Conservation (phyloP, 2,113 vertebrate species). For the Elephas maximus region DNA sequence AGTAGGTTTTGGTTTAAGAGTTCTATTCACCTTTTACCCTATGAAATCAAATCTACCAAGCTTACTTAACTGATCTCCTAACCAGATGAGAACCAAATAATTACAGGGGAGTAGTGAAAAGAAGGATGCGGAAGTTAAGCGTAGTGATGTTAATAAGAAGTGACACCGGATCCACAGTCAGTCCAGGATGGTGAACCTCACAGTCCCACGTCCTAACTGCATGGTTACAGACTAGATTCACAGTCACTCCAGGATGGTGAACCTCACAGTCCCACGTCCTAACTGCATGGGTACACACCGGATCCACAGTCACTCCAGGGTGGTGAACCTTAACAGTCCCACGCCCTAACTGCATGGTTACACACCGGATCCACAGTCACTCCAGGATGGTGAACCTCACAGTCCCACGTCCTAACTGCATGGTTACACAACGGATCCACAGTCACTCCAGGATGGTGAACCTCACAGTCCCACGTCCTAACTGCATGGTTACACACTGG, state of each 20-base stretch:
- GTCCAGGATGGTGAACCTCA: background rate
- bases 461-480: background rate
- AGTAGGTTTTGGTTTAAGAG: too few relatives aligned
- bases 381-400: background rate
- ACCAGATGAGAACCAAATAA: constrained; percentile 26
- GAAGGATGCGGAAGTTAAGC: too few relatives aligned
- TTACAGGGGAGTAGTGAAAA: background rate
- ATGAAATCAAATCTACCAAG: background rate
- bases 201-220: background rate
- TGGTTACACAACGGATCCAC: too few relatives aligned
- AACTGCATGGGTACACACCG: background rate
- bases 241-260: background rate
- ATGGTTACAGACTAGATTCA: too few relatives aligned
- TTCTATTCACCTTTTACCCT: background rate
- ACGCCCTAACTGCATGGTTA: background rate
- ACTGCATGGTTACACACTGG: background rate
- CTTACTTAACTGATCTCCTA: background rate
- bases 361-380: background rate
- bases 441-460: background rate
- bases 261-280: background rate
- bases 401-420: background rate
- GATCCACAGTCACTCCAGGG: background rate
- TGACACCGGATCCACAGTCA: background rate
- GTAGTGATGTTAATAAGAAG: background rate
- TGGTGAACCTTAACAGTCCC: background rate